Percentiles rank a stretch among this genome's conserved stretches.
phyloP scores from a whole-genome alignment of 1,140 invertebrate genomes.

The Archivesica marissinica region DNA sequence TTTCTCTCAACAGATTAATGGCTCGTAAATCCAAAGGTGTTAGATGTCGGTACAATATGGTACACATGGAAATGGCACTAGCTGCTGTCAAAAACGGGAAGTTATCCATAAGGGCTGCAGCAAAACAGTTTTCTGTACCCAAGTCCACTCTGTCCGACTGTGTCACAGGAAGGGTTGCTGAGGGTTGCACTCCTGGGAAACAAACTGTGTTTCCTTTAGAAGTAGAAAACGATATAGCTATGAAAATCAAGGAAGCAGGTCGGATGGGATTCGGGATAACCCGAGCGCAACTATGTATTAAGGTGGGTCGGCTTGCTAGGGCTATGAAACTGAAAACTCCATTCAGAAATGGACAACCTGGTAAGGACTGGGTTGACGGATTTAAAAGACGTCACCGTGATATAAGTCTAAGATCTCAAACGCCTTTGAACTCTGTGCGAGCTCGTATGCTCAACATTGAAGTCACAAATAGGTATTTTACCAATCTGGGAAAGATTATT shows the following conservation, averaged over 20 bases:
- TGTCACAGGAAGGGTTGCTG: not conserved
- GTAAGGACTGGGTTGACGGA: too few relatives aligned
- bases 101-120: not conserved
- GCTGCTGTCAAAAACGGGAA: not conserved
- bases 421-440: slow-evolving; percentile 15
- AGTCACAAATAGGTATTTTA: slow-evolving; percentile 40
- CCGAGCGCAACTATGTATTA: not conserved
- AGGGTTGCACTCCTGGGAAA: not conserved
- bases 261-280: slow-evolving; percentile 23
- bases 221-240: slow-evolving; percentile 22
- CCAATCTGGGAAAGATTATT: slow-evolving; percentile 14
- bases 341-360: too few relatives aligned
- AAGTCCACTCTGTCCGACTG: not conserved
- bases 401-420: too few relatives aligned
- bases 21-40: not conserved
- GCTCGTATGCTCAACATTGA: slow-evolving; percentile 35
- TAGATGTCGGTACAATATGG: not conserved
- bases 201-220: not conserved
- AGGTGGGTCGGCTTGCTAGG: not conserved
- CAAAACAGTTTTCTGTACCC: not conserved
- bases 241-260: slow-evolving; percentile 13
- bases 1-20: too few relatives aligned
- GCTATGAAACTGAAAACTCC: too few relatives aligned
- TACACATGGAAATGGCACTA: not conserved
- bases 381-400: too few relatives aligned